phyloP scores from a whole-genome alignment of 2,797 vertebrate genomes.

The Xenopus petersii region DNA sequence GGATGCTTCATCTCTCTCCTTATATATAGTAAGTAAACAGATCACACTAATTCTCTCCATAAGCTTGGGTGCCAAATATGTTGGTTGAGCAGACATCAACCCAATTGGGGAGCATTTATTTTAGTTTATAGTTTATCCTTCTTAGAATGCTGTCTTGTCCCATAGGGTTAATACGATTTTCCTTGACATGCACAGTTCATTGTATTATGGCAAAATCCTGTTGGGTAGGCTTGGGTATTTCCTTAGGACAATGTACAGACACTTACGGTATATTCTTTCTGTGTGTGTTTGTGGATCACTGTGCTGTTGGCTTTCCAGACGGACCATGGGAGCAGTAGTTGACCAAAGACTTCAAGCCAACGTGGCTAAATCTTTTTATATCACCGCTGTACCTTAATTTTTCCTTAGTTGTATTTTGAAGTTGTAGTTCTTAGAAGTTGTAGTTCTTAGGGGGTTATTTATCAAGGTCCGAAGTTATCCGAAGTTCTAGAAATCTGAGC shows the following conservation, averaged over 20 bases:
- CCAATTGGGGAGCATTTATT: background rate
- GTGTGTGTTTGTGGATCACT: too few species aligned
- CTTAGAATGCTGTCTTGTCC: background rate
- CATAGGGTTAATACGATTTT: background rate
- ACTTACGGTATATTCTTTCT: background rate
- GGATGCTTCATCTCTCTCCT: background rate
- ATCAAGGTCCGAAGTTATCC: too few species aligned
- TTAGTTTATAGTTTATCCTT: background rate
- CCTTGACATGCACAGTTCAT: background rate
- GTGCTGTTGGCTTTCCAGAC: too few species aligned
- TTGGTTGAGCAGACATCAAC: background rate
- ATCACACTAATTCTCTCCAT: background rate
- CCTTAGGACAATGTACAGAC: background rate
- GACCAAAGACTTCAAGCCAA: too few species aligned
- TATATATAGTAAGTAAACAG: background rate
- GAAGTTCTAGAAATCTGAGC: too few species aligned
- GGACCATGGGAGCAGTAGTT: too few species aligned
- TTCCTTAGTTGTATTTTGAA: too few species aligned
- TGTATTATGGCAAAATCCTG: background rate
- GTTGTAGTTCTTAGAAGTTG: too few species aligned
- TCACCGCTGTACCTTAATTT: too few species aligned
- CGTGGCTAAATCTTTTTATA: too few species aligned
- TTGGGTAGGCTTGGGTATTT: background rate
- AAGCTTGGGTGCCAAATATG: too few species aligned
- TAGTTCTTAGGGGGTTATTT: too few species aligned